Base-by-base conservation (phyloP, 2,888 invertebrate species). In the Halocaridina rubra region DNA sequence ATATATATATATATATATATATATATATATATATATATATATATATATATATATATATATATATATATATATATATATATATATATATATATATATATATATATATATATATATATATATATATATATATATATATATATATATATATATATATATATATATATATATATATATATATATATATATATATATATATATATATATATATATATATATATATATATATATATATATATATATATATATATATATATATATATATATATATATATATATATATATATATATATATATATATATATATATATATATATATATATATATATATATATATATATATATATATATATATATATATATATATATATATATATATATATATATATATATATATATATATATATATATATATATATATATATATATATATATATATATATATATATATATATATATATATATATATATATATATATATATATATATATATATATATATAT, bases 351-450 rank as follows among this genome's bases (percentile, higher is more conserved):
- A 64, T 64, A 64, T 64, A 64, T 64, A 64, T 64, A 64, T 64
- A 64, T 64, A 64, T 64, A 64, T 64, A 64, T 13, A 64, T 64
- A 64, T 13, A 64, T 64, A 64, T 64, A 64, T 13, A 64, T 64
- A 3, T 64, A 64, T 64, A 64, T 64, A 64, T 64, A 64, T 64
- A 64, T 64, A 64, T 64, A 64, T 64, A 64, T 64, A 64, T 64
- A 64, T 64, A 64, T 64, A 64, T 3, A 64, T 64, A 64, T 64
- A 64, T 64, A 64, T 64, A 64, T 64, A 64, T 64, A 64, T 64
- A 64, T 64, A 64, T 64, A 13, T 64, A 5, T 64, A 64, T 64
- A 64, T 64, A 64, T 64, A 64, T 64, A 64, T 64, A 64, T 64
- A 64, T 64, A 64, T 64, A 64, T 7, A 64, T 0, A 64, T 7